Conservation (phyloP, 2,113 vertebrate species). For the Steatornis caripensis region DNA sequence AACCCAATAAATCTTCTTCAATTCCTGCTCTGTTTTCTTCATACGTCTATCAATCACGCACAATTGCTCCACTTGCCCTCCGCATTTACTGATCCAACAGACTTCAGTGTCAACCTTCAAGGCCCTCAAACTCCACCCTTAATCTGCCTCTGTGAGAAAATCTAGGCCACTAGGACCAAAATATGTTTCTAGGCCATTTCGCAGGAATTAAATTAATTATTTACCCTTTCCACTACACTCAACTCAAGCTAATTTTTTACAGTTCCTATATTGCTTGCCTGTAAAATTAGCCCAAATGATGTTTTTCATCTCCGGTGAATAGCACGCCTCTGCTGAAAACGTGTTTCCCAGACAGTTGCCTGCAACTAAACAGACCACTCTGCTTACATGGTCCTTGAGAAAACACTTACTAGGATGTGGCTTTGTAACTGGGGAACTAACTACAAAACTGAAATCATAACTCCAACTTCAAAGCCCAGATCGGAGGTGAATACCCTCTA, state of each 20-base stretch:
- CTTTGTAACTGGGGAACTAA: not conserved
- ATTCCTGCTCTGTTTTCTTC: not conserved
- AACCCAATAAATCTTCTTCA: not conserved
- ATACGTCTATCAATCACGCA: not conserved
- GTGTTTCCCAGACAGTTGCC: not conserved
- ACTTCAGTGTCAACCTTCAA: not conserved
- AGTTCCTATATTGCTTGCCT: not conserved
- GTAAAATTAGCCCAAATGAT: not conserved
- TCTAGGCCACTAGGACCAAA: not conserved
- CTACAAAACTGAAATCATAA: not conserved
- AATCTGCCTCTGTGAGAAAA: not conserved
- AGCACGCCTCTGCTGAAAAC: not conserved
- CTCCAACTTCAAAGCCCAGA: not conserved
- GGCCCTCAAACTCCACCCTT: no score
- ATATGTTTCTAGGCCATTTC: not conserved
- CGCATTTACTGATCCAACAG: not conserved
- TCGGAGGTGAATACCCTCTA: not conserved
- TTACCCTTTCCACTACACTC: not conserved
- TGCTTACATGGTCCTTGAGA: not conserved
- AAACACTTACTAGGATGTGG: not conserved
- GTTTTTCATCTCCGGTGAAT: not conserved
- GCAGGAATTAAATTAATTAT: not conserved
- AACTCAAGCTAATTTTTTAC: not conserved
- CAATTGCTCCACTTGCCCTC: not conserved
- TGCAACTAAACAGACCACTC: not conserved